phyloP scores from a whole-genome alignment of 2,888 invertebrate genomes.

The Caenorhabditis doughertyi region DNA sequence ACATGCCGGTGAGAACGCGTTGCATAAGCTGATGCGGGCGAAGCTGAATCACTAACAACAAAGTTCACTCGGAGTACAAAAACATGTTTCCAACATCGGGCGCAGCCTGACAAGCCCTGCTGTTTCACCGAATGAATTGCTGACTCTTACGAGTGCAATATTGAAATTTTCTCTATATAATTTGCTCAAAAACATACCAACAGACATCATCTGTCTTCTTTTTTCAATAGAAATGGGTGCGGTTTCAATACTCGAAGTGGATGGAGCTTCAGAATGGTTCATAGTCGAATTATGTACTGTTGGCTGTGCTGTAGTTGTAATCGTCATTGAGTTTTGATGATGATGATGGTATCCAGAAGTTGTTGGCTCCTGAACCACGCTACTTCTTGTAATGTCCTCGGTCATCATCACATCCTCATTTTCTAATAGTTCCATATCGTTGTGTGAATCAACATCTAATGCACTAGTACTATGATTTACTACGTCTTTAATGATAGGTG shows the following conservation, averaged over 20 bases:
- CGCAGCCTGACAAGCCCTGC: too few relatives aligned
- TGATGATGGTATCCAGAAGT: neutral
- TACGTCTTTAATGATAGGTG: constrained; percentile 67
- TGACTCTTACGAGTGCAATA: too few relatives aligned
- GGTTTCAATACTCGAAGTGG: neutral
- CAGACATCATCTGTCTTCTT: constrained; percentile 77
- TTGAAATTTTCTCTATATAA: too few relatives aligned
- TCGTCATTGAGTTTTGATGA: neutral
- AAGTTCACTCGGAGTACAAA: too few relatives aligned
- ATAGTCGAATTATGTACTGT: constrained; percentile 13
- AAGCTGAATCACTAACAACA: too few relatives aligned
- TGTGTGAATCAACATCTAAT: constrained; percentile 69
- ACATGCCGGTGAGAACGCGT: too few relatives aligned
- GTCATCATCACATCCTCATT: constrained; percentile 65
- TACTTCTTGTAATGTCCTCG: constrained; percentile 56
- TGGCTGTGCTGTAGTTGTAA: neutral
- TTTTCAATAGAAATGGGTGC: constrained; percentile 65
- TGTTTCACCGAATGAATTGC: too few relatives aligned
- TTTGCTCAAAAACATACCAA: too few relatives aligned
- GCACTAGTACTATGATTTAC: constrained; percentile 61
- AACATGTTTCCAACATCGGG: too few relatives aligned
- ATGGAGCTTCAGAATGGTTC: neutral
- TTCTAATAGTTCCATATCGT: constrained; percentile 60
- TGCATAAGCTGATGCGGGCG: too few relatives aligned
- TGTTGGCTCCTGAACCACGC: neutral